Evolutionary conservation across 1,140 invertebrate genomes (phyloP).

Genomic region (Cydia splendana): DNA sequence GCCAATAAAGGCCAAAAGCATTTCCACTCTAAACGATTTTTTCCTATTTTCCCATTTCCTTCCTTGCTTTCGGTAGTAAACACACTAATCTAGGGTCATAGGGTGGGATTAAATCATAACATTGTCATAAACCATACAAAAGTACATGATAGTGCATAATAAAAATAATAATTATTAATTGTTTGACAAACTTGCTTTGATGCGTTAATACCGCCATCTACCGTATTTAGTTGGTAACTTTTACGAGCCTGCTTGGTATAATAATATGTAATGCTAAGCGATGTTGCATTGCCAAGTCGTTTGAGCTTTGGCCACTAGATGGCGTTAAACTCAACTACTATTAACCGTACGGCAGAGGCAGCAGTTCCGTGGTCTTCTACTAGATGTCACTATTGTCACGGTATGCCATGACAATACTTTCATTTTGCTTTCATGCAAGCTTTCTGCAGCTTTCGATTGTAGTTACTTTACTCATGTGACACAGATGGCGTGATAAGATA

Average conservation of each 20-base stretch:
- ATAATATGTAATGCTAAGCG: neutral
- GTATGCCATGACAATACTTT: neutral
- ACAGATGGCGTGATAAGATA: neutral
- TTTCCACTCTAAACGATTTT: no score
- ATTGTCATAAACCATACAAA: no score
- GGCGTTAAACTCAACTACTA: neutral
- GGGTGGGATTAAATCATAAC: no score
- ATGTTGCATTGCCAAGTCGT: neutral
- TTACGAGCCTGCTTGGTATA: neutral
- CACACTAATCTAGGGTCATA: no score
- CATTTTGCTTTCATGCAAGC: no score
- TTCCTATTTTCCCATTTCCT: no score
- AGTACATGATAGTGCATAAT: no score
- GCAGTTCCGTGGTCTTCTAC: neutral
- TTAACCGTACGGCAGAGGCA: neutral
- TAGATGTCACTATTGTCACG: neutral
- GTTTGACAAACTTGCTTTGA: no score
- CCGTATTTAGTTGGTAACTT: neutral
- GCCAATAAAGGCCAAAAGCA: no score
- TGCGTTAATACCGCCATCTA: neutral
- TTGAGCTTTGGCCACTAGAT: neutral
- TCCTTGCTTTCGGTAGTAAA: no score
- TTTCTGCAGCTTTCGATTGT: neutral
- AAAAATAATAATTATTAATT: no score
- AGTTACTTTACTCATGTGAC: neutral